Conservation (phyloP, 2,797 vertebrate species). For the Amblyraja radiata region DNA sequence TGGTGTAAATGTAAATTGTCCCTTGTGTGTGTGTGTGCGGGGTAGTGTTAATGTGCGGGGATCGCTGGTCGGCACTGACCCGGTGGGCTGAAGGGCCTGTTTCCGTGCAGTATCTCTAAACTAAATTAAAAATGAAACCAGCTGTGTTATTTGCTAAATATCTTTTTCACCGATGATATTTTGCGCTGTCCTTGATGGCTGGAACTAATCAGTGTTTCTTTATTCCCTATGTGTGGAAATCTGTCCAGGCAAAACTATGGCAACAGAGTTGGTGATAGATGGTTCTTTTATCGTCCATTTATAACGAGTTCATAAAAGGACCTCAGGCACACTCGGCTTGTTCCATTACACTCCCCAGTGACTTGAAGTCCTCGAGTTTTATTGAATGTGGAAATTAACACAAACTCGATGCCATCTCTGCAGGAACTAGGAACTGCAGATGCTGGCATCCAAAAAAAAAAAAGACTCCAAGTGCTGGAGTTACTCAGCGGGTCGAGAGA, state of each 20-base stretch:
- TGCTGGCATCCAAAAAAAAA: no score
- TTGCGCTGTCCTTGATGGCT: constrained; percentile 26
- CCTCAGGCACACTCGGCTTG: not conserved
- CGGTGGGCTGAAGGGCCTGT: no score
- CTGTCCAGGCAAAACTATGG: not conserved
- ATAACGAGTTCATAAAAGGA: not conserved
- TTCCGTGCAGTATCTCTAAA: no score
- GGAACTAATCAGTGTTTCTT: not conserved
- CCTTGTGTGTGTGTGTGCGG: no score
- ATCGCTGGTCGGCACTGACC: no score
- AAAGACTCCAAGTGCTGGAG: no score
- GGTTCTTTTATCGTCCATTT: not conserved
- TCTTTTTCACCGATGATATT: constrained; percentile 5
- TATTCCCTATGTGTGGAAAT: not conserved
- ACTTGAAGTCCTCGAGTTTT: not conserved
- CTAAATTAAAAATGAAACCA: no score
- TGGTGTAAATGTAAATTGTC: no score
- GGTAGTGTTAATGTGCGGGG: no score
- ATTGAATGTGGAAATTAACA: not conserved
- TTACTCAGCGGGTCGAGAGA: no score
- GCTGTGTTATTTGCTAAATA: not conserved
- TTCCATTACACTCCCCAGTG: not conserved
- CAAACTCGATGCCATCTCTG: not conserved
- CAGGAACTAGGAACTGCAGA: not conserved
- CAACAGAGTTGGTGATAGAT: not conserved